Evolutionary conservation across 2,797 vertebrate genomes (phyloP), one percentile per base, ranked within the genome.

Genomic region (Mareca strepera): DNA sequence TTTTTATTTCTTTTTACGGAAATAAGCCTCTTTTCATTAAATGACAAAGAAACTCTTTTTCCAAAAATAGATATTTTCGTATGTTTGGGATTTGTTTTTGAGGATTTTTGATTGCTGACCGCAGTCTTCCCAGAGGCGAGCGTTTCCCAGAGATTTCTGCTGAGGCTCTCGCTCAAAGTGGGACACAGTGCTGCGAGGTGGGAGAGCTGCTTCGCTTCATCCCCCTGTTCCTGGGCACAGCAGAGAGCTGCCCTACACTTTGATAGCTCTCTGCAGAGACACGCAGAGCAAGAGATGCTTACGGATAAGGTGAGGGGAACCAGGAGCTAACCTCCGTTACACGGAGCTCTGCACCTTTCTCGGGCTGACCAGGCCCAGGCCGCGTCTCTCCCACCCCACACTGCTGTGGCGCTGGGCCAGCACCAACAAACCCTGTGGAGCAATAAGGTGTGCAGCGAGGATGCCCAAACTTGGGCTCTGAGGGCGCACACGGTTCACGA

Each of bases 401-500:
- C 48, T 33, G 17, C 29, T 26, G 28, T 22, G 15, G 83, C 31
- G 9, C 22, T 21, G 29, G 46, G 56, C 76, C 52, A 33, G 29
- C 76, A 14, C 9, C 48, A 39, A 35, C 25, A 80, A 50, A 17
- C 35, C 18, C 60, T 59, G 17, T 46, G 43, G 67, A 66, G 62
- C 66, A 52, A 22, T 23, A 48, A 70, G 66, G 44, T 70, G 3
- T 4, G 8, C 52, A 56, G 41, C 3, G 16, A 53, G 48, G 46
- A 28, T 55, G 48, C 52, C 73, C 53, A 25, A 11, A 14, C n/a
- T 35, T 21, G 26, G 48, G 12, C 23, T 78, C 29, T 53, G 1
- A 0, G 17, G 48, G 12, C 43, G 29, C 3, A 0, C 44, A 9
- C 0, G 0, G 5, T 46, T 52, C 39, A 3, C 6, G 25, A 70